These are phyloP conservation scores for Syncerus caffer DNA, from an alignment of 2,797 vertebrate genomes.

Conservation along the genomic window DNA sequence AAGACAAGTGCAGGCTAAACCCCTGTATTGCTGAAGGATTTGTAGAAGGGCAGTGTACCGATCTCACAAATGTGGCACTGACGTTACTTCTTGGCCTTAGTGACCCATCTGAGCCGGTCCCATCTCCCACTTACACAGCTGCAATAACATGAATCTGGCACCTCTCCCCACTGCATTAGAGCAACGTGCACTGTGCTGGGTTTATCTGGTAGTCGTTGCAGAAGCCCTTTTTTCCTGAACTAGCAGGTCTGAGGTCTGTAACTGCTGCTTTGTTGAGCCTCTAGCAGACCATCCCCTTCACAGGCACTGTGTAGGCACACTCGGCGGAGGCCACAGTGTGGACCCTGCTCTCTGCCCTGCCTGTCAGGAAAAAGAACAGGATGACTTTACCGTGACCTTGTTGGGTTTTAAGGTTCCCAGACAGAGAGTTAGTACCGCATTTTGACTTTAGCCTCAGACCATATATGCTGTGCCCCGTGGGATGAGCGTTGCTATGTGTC, in stretches of 20 bases:
- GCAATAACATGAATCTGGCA: not conserved
- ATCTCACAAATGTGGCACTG: not conserved
- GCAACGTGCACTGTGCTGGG: not conserved
- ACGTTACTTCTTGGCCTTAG: not conserved
- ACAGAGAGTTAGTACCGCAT: not conserved
- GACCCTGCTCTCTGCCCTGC: not conserved
- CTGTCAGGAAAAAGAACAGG: constrained; percentile 52
- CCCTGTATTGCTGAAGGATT: not conserved
- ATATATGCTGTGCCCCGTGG: no score
- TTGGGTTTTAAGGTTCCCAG: constrained; percentile 2
- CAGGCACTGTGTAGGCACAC: not conserved
- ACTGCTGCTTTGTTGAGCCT: not conserved
- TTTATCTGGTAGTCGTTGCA: not conserved
- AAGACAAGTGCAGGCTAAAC: not conserved
- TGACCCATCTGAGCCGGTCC: not conserved
- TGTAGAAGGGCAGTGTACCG: not conserved
- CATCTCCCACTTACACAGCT: not conserved
- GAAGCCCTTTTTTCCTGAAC: not conserved
- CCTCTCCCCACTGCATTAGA: not conserved
- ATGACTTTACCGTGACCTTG: constrained; percentile 2
- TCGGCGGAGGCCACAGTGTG: not conserved
- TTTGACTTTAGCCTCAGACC: not conserved
- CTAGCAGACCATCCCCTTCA: not conserved
- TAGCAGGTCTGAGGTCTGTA: not conserved
- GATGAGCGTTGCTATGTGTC: not conserved